Percentiles rank a stretch among this genome's conserved stretches.
Evolutionary conservation across 2,113 vertebrate species (phyloP).

Genomic region (Bungarus multicinctus): DNA sequence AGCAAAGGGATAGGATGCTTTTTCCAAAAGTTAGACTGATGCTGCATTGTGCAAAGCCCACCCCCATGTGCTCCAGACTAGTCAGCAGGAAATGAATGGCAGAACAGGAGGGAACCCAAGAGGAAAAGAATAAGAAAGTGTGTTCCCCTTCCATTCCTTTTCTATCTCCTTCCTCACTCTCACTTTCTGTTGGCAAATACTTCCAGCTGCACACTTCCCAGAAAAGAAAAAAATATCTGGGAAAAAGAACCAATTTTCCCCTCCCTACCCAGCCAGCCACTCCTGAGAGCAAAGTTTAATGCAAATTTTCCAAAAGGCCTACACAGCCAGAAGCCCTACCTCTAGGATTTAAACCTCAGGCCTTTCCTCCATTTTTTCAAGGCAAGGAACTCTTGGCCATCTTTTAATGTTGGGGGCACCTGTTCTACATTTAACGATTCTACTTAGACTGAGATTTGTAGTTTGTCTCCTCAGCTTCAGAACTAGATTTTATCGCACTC

Average conservation of each 20-base stretch:
- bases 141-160: not conserved
- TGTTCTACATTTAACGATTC: not conserved
- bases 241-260: not conserved
- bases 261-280: not conserved
- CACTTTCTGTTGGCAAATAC: not conserved
- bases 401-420: not conserved
- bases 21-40: not conserved
- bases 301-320: not conserved
- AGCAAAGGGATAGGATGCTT: not conserved
- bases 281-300: not conserved
- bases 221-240: not conserved
- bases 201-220: not conserved
- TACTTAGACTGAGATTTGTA: not conserved
- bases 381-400: not conserved
- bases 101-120: not conserved
- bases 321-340: not conserved
- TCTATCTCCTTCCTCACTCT: not conserved
- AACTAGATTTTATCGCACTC: not conserved
- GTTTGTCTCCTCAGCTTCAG: not conserved
- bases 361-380: not conserved
- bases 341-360: not conserved
- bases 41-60: not conserved
- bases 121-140: not conserved
- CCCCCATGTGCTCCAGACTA: not conserved
- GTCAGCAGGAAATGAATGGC: constrained; percentile 29